Conservation (phyloP, 2,888 invertebrate species). For the Idaea aversata region DNA sequence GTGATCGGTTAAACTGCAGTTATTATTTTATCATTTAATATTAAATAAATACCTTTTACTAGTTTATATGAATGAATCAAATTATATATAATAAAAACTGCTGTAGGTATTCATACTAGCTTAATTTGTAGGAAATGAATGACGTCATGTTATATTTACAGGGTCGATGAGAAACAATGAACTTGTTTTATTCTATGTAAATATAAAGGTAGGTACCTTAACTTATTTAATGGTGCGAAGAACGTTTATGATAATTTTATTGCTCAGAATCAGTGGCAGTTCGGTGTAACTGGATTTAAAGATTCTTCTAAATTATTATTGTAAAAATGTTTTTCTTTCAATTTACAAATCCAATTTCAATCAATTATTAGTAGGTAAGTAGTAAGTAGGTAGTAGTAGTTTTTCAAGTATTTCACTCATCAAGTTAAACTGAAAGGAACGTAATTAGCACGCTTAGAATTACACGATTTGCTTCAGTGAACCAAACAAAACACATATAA, state of each 20-base stretch:
- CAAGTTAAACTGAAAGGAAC: too few relatives aligned
- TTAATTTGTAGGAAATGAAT: slow-evolving; percentile 2
- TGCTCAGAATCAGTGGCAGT: slow-evolving; percentile 11
- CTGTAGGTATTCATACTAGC: neutral
- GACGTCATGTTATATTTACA: neutral
- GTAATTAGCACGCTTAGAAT: too few relatives aligned
- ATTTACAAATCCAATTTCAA: too few relatives aligned
- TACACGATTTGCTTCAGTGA: too few relatives aligned
- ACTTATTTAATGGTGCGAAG: slow-evolving; percentile 21
- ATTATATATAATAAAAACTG: neutral
- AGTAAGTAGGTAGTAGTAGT: too few relatives aligned
- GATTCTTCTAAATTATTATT: neutral
- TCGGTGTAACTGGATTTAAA: neutral
- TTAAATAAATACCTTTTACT: neutral
- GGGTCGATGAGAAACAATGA: slow-evolving; percentile 35
- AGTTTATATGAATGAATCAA: neutral
- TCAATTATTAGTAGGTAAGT: too few relatives aligned
- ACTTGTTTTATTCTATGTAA: slow-evolving; percentile 32
- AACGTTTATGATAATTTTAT: slow-evolving; percentile 28
- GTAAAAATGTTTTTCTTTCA: too few relatives aligned
- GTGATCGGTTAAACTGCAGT: neutral
- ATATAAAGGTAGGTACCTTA: slow-evolving; percentile 12
- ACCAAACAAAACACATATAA: too few relatives aligned
- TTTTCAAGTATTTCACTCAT: too few relatives aligned
- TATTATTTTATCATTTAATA: too few relatives aligned